Evolutionary conservation across 2,888 invertebrate genomes (phyloP).

Genomic region (Creontiades dilutus): DNA sequence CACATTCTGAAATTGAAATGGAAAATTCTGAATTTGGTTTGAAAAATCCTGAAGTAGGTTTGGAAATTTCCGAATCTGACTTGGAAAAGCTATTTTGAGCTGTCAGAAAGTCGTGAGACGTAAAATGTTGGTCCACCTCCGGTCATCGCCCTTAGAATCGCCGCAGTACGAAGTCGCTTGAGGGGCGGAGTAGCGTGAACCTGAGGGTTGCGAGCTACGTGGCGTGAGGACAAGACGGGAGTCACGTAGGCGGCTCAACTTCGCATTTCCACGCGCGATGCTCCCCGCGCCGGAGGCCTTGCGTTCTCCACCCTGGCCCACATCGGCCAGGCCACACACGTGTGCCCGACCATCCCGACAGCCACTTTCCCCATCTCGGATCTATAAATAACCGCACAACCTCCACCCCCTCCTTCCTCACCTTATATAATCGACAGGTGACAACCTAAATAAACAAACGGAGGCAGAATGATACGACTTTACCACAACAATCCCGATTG

Average conservation of each 20-base stretch:
- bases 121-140: no score
- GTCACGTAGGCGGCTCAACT: constrained; percentile 12
- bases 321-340: background rate
- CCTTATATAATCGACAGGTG: background rate
- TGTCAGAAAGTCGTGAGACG: no score
- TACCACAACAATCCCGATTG: background rate
- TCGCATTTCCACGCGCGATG: background rate
- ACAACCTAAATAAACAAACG: background rate
- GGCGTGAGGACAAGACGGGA: background rate
- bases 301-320: background rate
- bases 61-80: no score
- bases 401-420: background rate
- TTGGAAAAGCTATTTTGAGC: no score
- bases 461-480: background rate
- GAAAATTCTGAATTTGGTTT: no score
- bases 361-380: background rate
- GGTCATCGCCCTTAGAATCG: no score
- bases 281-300: background rate
- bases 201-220: no score
- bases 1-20: no score
- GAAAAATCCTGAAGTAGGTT: no score
- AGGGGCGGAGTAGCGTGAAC: background rate
- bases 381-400: background rate
- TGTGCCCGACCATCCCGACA: background rate
- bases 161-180: background rate